phyloP scores from a whole-genome alignment of 2,113 vertebrate genomes.

The Orientallactaga bullata region DNA sequence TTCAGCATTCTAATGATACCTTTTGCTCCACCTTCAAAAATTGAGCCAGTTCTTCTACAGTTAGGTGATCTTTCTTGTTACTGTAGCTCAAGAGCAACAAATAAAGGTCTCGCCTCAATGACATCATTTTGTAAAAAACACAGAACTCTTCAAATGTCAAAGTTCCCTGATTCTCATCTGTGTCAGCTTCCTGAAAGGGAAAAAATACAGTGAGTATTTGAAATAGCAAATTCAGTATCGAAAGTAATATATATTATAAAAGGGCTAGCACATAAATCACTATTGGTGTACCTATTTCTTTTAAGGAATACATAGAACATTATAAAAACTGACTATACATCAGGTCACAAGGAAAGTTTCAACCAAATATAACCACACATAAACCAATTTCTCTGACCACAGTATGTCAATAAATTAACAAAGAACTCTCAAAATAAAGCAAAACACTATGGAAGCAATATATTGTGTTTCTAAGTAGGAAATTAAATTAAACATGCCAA shows the following conservation, averaged over 20 bases:
- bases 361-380: neutral
- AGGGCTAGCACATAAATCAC: neutral
- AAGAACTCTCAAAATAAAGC: neutral
- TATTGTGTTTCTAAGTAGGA: slow-evolving; percentile 2
- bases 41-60: slow-evolving; percentile 92
- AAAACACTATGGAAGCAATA: neutral
- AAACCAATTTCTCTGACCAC: slow-evolving; percentile 11
- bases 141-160: slow-evolving; percentile 97
- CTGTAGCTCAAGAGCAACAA: slow-evolving; percentile 95
- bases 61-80: slow-evolving; percentile 97
- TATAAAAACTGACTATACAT: neutral
- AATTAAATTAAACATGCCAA: slow-evolving; percentile 2
- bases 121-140: slow-evolving; percentile 99
- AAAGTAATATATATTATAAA: neutral
- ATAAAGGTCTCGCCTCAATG: slow-evolving; percentile 95
- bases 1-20: slow-evolving; percentile 84
- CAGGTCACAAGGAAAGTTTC: neutral
- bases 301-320: neutral
- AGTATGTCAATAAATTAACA: slow-evolving; percentile 24
- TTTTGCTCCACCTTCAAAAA: slow-evolving; percentile 96
- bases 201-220: neutral
- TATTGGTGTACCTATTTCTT: neutral
- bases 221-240: neutral
- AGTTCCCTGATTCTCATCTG: slow-evolving; percentile 97
- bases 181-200: slow-evolving; percentile 95